Evolutionary conservation across 2,888 invertebrate species (phyloP).

Genomic region (Sarcophaga variegata): DNA sequence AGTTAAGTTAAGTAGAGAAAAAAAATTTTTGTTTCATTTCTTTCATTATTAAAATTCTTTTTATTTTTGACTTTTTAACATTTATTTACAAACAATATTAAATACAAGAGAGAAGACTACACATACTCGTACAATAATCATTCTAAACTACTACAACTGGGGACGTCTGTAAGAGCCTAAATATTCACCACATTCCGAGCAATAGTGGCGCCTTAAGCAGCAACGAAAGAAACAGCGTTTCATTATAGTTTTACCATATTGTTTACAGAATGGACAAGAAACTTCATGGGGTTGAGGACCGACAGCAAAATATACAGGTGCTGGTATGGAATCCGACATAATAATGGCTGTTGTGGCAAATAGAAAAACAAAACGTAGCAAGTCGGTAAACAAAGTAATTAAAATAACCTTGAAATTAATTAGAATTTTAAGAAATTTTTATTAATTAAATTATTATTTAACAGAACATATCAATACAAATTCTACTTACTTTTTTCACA

Average conservation of each 20-base stretch:
- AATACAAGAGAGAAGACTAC: neutral
- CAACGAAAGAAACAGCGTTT: conserved; percentile 75
- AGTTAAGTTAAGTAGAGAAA: too few relatives aligned
- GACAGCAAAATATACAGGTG: conserved; percentile 77
- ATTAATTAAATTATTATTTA: conserved; percentile 37
- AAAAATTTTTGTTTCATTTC: too few relatives aligned
- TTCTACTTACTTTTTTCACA: conserved; percentile 41
- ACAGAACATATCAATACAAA: neutral
- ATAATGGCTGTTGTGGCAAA: conserved; percentile 30
- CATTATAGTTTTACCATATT: conserved; percentile 75
- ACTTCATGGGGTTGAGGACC: conserved; percentile 78
- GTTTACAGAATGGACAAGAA: conserved; percentile 78
- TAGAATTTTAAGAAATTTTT: conserved; percentile 15
- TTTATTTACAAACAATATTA: neutral
- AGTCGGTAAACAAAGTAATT: neutral
- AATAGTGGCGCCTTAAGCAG: conserved; percentile 77
- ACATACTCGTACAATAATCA: neutral
- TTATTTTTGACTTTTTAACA: neutral
- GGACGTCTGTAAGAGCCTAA: conserved; percentile 79
- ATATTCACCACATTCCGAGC: conserved; percentile 79
- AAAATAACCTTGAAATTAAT: conserved; percentile 45
- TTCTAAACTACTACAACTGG: conserved; percentile 72
- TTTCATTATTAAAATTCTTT: neutral
- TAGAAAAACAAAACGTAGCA: neutral
- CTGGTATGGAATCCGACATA: conserved; percentile 33